Evolutionary conservation across 2,888 invertebrate species (phyloP).

Genomic region (Agelastica alni): DNA sequence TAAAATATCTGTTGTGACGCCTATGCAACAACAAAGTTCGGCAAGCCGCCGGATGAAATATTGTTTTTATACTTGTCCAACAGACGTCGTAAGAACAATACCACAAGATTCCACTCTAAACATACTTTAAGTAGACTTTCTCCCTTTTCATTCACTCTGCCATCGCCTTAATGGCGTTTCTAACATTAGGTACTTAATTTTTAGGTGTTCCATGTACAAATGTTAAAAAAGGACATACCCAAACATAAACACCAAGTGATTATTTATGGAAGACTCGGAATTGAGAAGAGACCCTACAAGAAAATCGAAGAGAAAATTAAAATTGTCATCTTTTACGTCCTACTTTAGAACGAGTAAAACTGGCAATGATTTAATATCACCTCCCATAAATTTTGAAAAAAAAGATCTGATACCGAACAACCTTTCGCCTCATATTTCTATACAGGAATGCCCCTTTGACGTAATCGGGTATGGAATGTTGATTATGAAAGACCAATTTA

Average conservation of each 20-base stretch:
- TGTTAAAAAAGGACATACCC: too few relatives aligned
- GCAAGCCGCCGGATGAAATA: too few relatives aligned
- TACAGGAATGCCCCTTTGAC: constrained; percentile 52
- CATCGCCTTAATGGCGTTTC: too few relatives aligned
- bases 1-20: too few relatives aligned
- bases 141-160: too few relatives aligned
- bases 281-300: constrained; percentile 14
- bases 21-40: too few relatives aligned
- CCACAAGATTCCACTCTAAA: too few relatives aligned
- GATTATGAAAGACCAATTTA: constrained; percentile 47
- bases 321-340: constrained; percentile 11
- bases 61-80: too few relatives aligned
- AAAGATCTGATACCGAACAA: constrained; percentile 23
- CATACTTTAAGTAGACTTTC: too few relatives aligned
- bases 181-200: too few relatives aligned
- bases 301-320: constrained; percentile 16
- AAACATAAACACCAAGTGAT: neutral
- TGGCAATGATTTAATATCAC: constrained; percentile 28
- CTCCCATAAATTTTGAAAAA: constrained; percentile 32
- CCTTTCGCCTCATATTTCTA: constrained; percentile 27
- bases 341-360: constrained; percentile 13
- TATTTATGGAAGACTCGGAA: constrained; percentile 16
- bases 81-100: too few relatives aligned
- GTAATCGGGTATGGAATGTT: constrained; percentile 46
- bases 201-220: too few relatives aligned